Conservation (phyloP, 2,888 invertebrate species). For the Lucinisca nassula region DNA sequence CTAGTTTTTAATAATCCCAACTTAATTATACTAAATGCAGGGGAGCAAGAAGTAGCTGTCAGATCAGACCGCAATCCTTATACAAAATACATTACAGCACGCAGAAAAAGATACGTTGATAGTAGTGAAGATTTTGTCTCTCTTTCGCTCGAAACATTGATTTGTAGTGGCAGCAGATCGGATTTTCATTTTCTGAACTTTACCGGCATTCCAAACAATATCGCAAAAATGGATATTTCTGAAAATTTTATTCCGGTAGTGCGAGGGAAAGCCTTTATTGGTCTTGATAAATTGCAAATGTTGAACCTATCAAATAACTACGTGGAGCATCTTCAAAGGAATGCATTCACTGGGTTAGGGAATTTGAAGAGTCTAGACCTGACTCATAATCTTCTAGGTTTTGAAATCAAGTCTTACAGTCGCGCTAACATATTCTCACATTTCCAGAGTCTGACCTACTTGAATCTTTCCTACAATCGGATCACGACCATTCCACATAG, state of each 20-base stretch:
- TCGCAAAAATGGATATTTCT: constrained; percentile 55
- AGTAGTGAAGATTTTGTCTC: not conserved
- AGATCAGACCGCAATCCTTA: not conserved
- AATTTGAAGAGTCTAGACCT: constrained; percentile 38
- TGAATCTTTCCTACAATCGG: constrained; percentile 45
- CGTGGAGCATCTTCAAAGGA: constrained; percentile 37
- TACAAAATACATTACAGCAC: not conserved
- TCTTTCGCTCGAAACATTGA: not conserved
- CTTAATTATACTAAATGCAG: constrained; percentile 47
- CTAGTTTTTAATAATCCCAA: constrained; percentile 45
- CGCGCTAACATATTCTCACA: constrained; percentile 20
- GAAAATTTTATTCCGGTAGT: constrained; percentile 43
- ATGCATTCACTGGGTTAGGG: constrained; percentile 38
- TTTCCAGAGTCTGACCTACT: constrained; percentile 1
- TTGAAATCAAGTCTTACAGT: constrained; percentile 7
- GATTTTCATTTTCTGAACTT: constrained; percentile 28
- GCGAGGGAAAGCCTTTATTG: constrained; percentile 19
- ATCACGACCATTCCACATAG: constrained; percentile 27
- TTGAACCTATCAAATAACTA: constrained; percentile 58
- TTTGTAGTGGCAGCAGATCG: constrained; percentile 54
- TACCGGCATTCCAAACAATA: constrained; percentile 39
- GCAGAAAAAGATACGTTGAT: not conserved
- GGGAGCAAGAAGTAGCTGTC: constrained; percentile 26
- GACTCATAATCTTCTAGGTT: constrained; percentile 50
- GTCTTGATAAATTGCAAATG: constrained; percentile 16